Evolutionary conservation across 2,113 vertebrate genomes (phyloP).

Genomic region (Phylloscopus whistleri): DNA sequence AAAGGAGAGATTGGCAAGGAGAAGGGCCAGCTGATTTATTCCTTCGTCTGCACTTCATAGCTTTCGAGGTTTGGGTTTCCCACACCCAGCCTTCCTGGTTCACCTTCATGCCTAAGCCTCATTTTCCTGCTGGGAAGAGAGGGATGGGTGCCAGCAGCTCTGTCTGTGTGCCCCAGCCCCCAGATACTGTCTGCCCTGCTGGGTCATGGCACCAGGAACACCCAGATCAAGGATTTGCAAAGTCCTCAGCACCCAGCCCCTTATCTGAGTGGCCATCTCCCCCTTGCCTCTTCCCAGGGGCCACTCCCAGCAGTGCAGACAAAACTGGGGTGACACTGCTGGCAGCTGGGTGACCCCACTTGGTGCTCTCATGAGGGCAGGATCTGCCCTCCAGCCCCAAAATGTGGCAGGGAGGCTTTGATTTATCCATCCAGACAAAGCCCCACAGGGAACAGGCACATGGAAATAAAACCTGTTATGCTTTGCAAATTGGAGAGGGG

Average conservation of each 20-base stretch:
- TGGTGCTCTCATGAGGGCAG: neutral
- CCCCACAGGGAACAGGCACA: neutral
- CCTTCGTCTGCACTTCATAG: neutral
- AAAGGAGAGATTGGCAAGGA: neutral
- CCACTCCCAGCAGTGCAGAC: neutral
- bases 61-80: neutral
- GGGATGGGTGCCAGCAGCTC: neutral
- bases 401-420: neutral
- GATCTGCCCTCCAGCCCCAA: neutral
- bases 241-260: neutral
- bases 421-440: neutral
- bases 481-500: neutral
- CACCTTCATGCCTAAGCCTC: neutral
- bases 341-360: neutral
- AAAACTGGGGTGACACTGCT: neutral
- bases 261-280: neutral
- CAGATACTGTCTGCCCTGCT: neutral
- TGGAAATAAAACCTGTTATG: constrained; percentile 7
- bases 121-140: neutral
- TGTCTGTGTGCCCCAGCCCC: neutral
- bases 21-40: neutral
- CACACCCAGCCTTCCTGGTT: neutral
- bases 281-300: neutral
- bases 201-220: neutral
- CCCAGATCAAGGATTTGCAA: neutral